Conservation (phyloP, 2,888 invertebrate genomes). For the Drosophila basisetae region DNA sequence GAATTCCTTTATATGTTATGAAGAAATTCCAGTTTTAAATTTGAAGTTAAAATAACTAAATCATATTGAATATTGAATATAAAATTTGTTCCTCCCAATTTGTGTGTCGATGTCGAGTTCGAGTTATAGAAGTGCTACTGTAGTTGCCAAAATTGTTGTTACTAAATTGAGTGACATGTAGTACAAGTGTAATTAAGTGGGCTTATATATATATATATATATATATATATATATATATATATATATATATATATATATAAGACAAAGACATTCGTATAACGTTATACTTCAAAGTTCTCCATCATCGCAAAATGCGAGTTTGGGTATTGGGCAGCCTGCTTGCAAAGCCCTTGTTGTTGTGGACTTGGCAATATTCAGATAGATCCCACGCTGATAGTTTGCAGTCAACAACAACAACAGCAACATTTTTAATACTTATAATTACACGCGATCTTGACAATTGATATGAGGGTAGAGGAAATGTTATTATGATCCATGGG, state of each 20-base stretch:
- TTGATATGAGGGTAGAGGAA: slow-evolving; percentile 2
- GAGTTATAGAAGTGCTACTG: not conserved
- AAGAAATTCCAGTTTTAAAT: not conserved
- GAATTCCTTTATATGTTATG: not conserved
- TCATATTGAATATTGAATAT: not conserved
- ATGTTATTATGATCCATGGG: slow-evolving; percentile 4
- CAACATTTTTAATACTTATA: slow-evolving; percentile 7
- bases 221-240: slow-evolving; percentile 13
- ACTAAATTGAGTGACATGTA: slow-evolving; percentile 2
- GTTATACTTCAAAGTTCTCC: slow-evolving; percentile 30
- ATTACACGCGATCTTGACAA: slow-evolving; percentile 6
- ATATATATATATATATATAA: slow-evolving; percentile 1
- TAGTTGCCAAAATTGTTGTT: not conserved
- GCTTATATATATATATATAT: slow-evolving; percentile 12
- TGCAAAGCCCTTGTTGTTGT: slow-evolving; percentile 5
- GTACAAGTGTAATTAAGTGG: slow-evolving; percentile 8
- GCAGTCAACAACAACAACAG: slow-evolving; percentile 1
- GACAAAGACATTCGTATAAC: slow-evolving; percentile 43
- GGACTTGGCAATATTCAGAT: slow-evolving; percentile 7
- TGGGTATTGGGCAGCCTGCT: slow-evolving; percentile 21
- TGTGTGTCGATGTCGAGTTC: not conserved
- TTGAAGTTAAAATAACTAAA: not conserved
- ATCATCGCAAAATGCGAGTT: slow-evolving; percentile 31
- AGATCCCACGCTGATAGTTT: slow-evolving; percentile 31
- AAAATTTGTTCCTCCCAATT: not conserved